Conservation (phyloP, 2,113 vertebrate genomes). For the Chiloscyllium plagiosum region DNA sequence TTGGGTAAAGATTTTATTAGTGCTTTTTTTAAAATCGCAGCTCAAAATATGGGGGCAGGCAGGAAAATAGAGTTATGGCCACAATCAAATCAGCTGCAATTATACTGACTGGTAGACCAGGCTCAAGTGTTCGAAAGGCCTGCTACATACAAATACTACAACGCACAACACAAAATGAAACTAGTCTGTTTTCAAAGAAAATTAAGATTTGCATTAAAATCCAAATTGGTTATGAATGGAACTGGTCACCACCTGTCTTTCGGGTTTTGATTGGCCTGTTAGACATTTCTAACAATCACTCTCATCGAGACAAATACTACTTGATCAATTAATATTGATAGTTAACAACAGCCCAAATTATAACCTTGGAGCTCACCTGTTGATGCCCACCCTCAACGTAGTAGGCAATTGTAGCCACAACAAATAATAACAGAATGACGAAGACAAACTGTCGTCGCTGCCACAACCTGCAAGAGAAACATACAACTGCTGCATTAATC, state of each 20-base stretch:
- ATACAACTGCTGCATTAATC: background rate
- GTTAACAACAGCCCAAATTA: background rate
- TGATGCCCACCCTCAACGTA: slow-evolving; percentile 87
- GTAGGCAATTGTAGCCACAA: slow-evolving; percentile 72
- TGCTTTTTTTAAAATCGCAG: no score
- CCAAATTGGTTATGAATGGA: background rate
- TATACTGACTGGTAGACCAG: no score
- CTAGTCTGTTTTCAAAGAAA: no score
- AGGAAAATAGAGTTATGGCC: no score
- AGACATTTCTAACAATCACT: background rate
- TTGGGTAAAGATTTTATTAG: no score
- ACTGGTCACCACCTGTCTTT: background rate
- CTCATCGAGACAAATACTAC: background rate
- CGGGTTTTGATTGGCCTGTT: background rate
- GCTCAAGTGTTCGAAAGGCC: no score
- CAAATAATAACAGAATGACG: slow-evolving; percentile 65
- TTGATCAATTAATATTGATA: background rate
- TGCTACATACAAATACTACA: no score
- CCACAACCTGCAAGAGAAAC: slow-evolving; percentile 70
- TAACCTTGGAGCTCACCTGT: slow-evolving; percentile 59
- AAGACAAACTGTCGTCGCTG: slow-evolving; percentile 68
- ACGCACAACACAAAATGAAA: no score
- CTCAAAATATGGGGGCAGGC: no score
- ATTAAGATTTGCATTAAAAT: background rate
- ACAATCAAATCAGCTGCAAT: no score